Percentiles rank a stretch among this genome's conserved stretches.
These are phyloP conservation scores for Zapus hudsonius DNA, from an alignment of 2,113 vertebrate genomes.

Conservation along the genomic window DNA sequence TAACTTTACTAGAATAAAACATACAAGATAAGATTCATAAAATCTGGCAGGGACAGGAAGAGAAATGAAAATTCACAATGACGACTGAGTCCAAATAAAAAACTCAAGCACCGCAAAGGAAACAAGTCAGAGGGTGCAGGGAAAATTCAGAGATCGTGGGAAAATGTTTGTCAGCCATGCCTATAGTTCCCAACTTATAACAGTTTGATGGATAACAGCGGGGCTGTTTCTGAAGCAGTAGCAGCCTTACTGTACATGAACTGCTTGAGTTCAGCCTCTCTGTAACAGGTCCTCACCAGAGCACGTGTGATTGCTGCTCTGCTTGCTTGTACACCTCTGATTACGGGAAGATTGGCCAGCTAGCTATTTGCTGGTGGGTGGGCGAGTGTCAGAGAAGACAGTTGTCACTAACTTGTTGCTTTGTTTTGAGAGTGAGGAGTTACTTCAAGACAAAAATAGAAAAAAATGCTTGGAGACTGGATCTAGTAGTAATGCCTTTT, in stretches of 20 bases:
- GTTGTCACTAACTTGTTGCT: neutral
- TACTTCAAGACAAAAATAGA: conserved; percentile 8
- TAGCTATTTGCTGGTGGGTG: too few species aligned
- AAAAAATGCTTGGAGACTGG: neutral
- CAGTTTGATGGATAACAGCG: neutral
- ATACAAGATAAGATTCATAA: neutral
- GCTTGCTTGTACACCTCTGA: conserved; percentile 11
- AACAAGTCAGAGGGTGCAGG: neutral
- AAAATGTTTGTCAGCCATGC: neutral
- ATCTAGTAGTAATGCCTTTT: neutral
- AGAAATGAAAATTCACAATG: neutral
- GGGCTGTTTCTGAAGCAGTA: neutral
- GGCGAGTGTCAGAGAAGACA: neutral
- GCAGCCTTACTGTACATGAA: neutral
- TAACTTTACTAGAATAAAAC: neutral
- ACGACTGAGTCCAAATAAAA: neutral
- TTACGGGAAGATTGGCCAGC: too few species aligned
- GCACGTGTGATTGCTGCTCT: neutral
- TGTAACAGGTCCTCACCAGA: neutral
- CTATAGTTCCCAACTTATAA: neutral
- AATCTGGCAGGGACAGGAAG: too few species aligned
- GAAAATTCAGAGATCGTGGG: neutral
- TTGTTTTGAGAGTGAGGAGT: neutral
- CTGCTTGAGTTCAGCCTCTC: neutral
- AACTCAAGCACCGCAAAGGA: neutral